Conservation (phyloP, 2,888 invertebrate genomes). For the Andrena praecox region DNA sequence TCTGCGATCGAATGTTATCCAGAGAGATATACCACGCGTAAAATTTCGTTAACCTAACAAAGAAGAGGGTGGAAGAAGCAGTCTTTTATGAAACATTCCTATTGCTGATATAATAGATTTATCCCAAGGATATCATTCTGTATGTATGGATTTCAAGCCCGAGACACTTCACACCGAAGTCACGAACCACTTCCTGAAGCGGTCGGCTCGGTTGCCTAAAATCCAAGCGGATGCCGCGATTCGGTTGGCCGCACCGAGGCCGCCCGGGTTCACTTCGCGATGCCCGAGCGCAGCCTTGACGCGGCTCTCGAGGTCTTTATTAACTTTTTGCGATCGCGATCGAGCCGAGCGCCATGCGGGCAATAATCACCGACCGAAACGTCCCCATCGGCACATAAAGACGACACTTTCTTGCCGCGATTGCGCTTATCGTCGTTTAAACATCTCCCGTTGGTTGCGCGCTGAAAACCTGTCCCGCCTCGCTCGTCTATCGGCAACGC, state of each 20-base stretch:
- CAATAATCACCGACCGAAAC: conserved; percentile 39
- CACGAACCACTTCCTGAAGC: background rate
- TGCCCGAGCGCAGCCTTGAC: background rate
- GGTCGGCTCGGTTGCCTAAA: conserved; percentile 6
- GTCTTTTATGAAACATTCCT: no score
- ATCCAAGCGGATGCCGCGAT: background rate
- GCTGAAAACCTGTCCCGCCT: conserved; percentile 48
- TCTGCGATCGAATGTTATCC: conserved; percentile 39
- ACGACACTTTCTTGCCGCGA: conserved; percentile 47
- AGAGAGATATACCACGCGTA: background rate
- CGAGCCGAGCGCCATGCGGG: background rate
- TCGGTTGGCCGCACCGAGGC: background rate
- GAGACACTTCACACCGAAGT: no score
- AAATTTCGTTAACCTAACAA: background rate
- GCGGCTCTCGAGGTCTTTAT: conserved; percentile 40
- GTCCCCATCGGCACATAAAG: conserved; percentile 14
- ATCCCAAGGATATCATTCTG: no score
- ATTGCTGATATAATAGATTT: no score
- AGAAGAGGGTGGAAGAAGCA: no score
- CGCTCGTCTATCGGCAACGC: conserved; percentile 48
- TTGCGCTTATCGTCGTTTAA: conserved; percentile 47
- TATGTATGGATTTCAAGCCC: no score
- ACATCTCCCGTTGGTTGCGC: conserved; percentile 47
- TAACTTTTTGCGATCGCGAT: conserved; percentile 48
- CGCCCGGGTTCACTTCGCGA: conserved; percentile 26